Conservation (phyloP, 2,797 vertebrate species). For the Eleutherodactylus coqui region DNA sequence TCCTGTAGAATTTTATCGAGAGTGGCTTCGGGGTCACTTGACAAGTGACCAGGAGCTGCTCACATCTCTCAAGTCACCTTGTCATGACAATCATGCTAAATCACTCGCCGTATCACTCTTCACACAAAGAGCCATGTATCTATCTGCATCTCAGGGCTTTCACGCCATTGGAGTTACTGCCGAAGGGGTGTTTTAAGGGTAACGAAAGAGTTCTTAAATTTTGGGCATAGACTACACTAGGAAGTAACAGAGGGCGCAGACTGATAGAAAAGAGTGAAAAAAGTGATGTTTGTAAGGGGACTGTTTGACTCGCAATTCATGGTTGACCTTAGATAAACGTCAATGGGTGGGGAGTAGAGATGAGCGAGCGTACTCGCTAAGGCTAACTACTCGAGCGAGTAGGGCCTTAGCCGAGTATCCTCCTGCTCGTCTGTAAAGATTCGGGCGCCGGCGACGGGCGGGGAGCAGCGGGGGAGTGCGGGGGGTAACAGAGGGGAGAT, state of each 20-base stretch:
- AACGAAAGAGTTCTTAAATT: not conserved
- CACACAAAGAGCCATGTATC: slow-evolving; percentile 15
- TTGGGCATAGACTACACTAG: not conserved
- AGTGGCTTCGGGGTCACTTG: slow-evolving; percentile 65
- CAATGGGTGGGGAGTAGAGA: too few species aligned
- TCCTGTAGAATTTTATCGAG: slow-evolving; percentile 68
- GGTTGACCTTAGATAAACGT: too few species aligned
- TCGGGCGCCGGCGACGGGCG: too few species aligned
- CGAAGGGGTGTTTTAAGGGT: not conserved
- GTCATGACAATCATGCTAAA: slow-evolving; percentile 65
- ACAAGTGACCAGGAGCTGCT: slow-evolving; percentile 72
- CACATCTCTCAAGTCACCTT: slow-evolving; percentile 72
- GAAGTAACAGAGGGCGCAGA: too few species aligned
- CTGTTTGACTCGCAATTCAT: not conserved
- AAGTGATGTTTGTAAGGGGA: not conserved
- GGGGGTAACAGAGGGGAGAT: too few species aligned
- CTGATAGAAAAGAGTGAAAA: not conserved
- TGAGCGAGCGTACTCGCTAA: too few species aligned
- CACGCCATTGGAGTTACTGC: not conserved
- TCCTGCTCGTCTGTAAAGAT: too few species aligned
- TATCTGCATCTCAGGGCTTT: not conserved
- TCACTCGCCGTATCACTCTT: slow-evolving; percentile 38
- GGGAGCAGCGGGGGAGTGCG: too few species aligned
- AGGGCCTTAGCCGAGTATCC: too few species aligned
- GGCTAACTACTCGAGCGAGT: too few species aligned